Percentiles rank a stretch among this genome's conserved stretches.
These are phyloP conservation scores for Ephestia elutella DNA, from an alignment of 1,140 invertebrate genomes.

Conservation along the genomic window DNA sequence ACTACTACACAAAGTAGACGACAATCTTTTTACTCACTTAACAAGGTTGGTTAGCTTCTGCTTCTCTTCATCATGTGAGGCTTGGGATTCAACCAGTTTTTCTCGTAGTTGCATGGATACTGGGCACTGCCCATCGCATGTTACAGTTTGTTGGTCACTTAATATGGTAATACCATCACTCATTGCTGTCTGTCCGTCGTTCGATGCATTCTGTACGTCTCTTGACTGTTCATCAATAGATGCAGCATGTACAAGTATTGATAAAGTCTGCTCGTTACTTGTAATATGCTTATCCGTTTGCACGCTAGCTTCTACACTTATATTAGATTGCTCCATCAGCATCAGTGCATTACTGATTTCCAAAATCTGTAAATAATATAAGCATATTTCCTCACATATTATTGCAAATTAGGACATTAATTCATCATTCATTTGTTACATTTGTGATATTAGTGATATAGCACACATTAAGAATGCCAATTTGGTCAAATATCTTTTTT, in stretches of 20 bases:
- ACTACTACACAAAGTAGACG: too few species aligned
- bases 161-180: neutral
- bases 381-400: too few species aligned
- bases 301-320: constrained; percentile 4
- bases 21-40: constrained; percentile 26
- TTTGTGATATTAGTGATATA: too few species aligned
- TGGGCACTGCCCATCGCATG: constrained; percentile 5
- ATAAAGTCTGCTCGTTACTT: neutral
- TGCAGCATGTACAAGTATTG: neutral
- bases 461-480: too few species aligned
- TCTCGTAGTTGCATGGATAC: neutral
- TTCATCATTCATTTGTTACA: too few species aligned
- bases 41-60: constrained; percentile 33
- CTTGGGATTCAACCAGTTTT: constrained; percentile 18
- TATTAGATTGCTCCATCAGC: constrained; percentile 6
- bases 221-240: neutral
- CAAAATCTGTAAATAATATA: neutral
- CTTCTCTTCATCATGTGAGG: constrained; percentile 33
- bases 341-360: constrained; percentile 19
- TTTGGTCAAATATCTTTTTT: too few species aligned
- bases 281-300: constrained; percentile 16
- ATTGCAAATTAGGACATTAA: too few species aligned
- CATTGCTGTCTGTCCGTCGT: neutral
- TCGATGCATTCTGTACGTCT: neutral
- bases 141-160: neutral